Evolutionary conservation across 2,888 invertebrate genomes (phyloP), one percentile per base, ranked within the genome.

Genomic region (Rhagonycha fulva): DNA sequence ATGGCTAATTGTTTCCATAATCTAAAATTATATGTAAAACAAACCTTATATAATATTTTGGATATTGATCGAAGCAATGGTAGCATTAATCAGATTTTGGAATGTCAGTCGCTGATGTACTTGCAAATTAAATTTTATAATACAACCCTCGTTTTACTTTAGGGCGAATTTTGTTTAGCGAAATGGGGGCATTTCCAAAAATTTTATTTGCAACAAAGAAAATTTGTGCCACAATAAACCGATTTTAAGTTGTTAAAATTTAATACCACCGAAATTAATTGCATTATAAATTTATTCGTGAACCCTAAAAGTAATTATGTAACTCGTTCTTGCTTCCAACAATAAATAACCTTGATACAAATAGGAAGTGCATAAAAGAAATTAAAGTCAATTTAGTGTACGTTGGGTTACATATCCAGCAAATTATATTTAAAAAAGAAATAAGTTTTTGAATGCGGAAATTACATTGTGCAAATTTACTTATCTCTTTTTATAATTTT

Each of bases 351-450:
- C 63, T 66, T 66, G 63, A 19, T 66, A 24, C 63, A 66, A 66
- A 66, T 66, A 66, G 63, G 63, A 66, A 66, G 63, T 66, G 63
- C 63, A 66, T 66, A 66, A 66, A 66, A 66, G 63, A 66, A 24
- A 66, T 66, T 66, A 66, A 66, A 66, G 63, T 66, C 19, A 66
- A 66, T 66, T 66, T 66, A 66, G 26, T 66, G 63, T 24, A 7
- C 7, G 63, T 23, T 66, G 63, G 63, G 63, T 66, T 66, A 66
- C 63, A 66, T 66, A 66, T 66, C 63, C 24, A 66, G n/a, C n/a
- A 66, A 66, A 66, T 24, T 66, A 66, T 66, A 11, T 26, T 24
- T 66, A 66, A 66, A 66, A n/a, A 24, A 24, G 26, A 66, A 26
- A 66, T 66, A 26, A 24, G 12, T n/a, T 62, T 66, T 66, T 66